phyloP scores from a whole-genome alignment of 2,113 vertebrate genomes.

The Leucopternis melanops region DNA sequence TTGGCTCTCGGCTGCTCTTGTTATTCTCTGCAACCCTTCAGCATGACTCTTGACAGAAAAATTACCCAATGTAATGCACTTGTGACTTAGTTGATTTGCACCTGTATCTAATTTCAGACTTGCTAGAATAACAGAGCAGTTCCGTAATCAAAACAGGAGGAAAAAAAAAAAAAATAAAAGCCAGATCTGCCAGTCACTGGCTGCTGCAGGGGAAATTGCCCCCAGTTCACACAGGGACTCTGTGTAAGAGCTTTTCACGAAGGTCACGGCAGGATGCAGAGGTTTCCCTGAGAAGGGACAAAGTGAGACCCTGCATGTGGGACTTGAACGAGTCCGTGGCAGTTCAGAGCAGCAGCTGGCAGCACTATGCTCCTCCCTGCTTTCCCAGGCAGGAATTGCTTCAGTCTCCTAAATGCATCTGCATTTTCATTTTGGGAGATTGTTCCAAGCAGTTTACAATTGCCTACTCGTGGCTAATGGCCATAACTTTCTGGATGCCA shows the following conservation, averaged over 20 bases:
- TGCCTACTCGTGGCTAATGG: neutral
- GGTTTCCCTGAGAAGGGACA: neutral
- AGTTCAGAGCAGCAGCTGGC: neutral
- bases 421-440: neutral
- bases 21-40: constrained; percentile 47
- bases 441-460: neutral
- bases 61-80: constrained; percentile 59
- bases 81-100: constrained; percentile 69
- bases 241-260: neutral
- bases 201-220: neutral
- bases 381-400: neutral
- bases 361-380: neutral
- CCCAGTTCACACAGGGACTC: neutral
- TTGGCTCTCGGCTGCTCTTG: neutral
- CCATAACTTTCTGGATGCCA: neutral
- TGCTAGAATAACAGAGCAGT: constrained; percentile 63
- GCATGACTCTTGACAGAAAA: constrained; percentile 63
- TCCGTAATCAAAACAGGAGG: constrained; percentile 60
- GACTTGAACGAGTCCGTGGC: accelerated
- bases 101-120: constrained; percentile 69
- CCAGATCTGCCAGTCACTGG: constrained; percentile 5
- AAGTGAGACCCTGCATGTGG: accelerated
- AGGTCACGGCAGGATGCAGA: neutral
- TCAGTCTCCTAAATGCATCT: neutral
- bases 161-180: neutral